Evolutionary conservation across 2,888 invertebrate species (phyloP), one percentile per base, ranked within the genome.

Genomic region (Scaptodrosophila latifasciaeformis): DNA sequence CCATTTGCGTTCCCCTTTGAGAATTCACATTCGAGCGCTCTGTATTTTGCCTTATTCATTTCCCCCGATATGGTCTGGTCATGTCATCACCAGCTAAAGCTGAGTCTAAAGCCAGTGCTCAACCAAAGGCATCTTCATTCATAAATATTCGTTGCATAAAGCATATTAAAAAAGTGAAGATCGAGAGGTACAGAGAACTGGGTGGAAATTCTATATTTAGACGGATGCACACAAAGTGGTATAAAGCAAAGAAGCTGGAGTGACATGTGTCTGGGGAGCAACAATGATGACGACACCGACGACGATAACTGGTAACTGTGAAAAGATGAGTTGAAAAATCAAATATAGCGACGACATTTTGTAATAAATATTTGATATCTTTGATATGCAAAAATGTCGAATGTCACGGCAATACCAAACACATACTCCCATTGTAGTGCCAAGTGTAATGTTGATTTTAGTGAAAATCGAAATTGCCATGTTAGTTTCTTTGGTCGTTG

Each of bases 331-430:
- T 35, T 34, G 13, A 17, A 44, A 44, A 44, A 44, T 9, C 31
- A 49, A 4, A 39, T 19, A 31, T 15, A 43, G 37, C 27, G 15
- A 37, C 34, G 21, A 57, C 37, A 52, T 59, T 62, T 65, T 53
- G 51, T 58, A 51, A 67, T 62, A 59, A 62, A 58, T 62, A 59
- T 74, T 67, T 66, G 42, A 67, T 59, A 54, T 39, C 52, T 59
- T 72, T 57, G 51, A 59, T 59, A 49, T 49, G 35, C 12, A 17
- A 10, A 15, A n/a, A n/a, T n/a, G n/a, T n/a, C n/a, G n/a, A n/a
- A n/a, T n/a, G n/a, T 39, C 27, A 1, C 27, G 12, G 21, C 24
- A 19, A 12, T 24, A 5, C 42, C 2, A 7, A 12, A 19, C 24
- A 24, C 24, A 24, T 19, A 39, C 18, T 15, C 19, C 4, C 19